Conservation (phyloP, 2,888 invertebrate genomes). For the Drosophila demipolita region DNA sequence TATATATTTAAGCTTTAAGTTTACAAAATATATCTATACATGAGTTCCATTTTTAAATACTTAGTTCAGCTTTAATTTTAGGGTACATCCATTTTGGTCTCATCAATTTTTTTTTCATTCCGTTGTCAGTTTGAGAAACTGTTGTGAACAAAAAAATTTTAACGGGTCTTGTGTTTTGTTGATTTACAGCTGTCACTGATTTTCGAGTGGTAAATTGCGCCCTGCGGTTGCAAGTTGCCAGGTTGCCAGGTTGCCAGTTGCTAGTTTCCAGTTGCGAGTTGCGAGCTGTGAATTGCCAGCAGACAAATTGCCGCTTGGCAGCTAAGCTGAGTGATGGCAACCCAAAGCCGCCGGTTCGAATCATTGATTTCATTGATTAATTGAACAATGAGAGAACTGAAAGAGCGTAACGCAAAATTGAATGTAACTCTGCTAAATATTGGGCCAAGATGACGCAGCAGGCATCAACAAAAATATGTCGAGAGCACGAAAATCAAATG, state of each 20-base stretch:
- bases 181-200: conserved; percentile 56
- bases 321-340: conserved; percentile 30
- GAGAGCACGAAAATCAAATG: conserved; percentile 12
- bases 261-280: background rate
- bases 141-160: conserved; percentile 24
- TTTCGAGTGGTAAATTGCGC: conserved; percentile 50
- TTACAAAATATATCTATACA: background rate
- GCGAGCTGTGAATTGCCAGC: conserved; percentile 21
- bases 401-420: conserved; percentile 38
- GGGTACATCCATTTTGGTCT: background rate
- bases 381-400: conserved; percentile 46
- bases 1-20: background rate
- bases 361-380: conserved; percentile 56
- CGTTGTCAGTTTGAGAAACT: conserved; percentile 4
- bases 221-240: conserved; percentile 34
- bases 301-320: conserved; percentile 53
- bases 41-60: background rate
- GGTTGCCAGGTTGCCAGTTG: conserved; percentile 2
- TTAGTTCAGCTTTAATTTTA: background rate
- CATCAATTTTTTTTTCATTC: conserved; percentile 20
- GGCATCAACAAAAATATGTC: conserved; percentile 24
- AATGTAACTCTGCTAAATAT: conserved; percentile 31
- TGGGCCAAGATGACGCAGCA: conserved; percentile 65
- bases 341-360: conserved; percentile 47
- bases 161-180: conserved; percentile 39